Evolutionary conservation across 2,797 vertebrate species (phyloP).

Genomic region (Paramormyrops hopkinsi): DNA sequence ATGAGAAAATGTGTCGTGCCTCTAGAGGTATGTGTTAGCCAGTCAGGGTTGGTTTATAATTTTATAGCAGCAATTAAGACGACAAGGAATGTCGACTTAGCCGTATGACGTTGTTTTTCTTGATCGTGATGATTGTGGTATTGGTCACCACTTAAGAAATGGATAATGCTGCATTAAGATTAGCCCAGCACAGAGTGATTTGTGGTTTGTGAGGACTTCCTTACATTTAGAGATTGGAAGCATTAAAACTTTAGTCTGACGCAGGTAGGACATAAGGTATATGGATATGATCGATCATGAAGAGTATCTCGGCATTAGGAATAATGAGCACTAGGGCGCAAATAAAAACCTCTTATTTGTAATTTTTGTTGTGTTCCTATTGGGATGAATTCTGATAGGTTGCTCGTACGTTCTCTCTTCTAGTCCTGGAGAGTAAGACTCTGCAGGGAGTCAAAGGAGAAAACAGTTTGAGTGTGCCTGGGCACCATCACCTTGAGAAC

Average conservation of each 20-base stretch:
- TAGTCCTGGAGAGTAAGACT: conserved; percentile 89
- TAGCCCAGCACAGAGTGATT: neutral
- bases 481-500: conserved; percentile 80
- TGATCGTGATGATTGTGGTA: neutral
- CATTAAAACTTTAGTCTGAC: neutral
- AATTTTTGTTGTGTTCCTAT: neutral
- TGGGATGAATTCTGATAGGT: neutral
- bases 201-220: neutral
- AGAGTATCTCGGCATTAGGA: neutral
- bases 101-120: neutral
- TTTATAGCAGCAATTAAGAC: neutral
- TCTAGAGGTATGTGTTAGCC: neutral
- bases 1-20: neutral
- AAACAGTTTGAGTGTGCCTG: conserved; percentile 66
- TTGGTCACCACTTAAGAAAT: neutral
- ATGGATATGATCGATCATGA: neutral
- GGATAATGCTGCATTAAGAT: neutral
- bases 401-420: neutral
- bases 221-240: neutral
- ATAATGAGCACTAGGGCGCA: neutral
- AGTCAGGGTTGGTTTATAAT: neutral
- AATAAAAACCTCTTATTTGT: neutral
- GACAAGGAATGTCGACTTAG: neutral
- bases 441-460: conserved; percentile 78
- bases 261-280: neutral